Evolutionary conservation across 30 jellyfish, hydroid and myxozoan species (phyloP), one percentile per base, ranked within the genome.

Genomic region (Clytia hemisphaerica): DNA sequence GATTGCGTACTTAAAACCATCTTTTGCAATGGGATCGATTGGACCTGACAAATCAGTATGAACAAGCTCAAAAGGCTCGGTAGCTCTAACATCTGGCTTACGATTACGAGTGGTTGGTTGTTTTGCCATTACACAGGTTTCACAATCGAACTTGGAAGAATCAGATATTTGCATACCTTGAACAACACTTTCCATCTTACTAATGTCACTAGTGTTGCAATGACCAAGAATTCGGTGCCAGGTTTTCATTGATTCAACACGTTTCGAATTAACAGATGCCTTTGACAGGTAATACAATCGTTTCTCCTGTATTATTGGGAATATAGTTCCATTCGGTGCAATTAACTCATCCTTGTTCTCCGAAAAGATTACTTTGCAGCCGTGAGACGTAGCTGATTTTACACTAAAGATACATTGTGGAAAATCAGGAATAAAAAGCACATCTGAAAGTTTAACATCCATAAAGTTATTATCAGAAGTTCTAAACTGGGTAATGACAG

Each of bases 171-270:
- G 30, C 83, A 71, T 71, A 4, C 83, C 83, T 67, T 67, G 80
- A 10, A 65, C 77, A 12, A 73, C 92, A 19, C 32, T n/a, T 72
- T 72, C 84, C 31, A 81, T 51, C 72, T 64, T 72, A 27, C 29
- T 16, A 12, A 81, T 36, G 67, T 60, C 94, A 37, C 30, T 42
- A 35, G 38, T n/a, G 59, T 82, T 82, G 30, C 85, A 51, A 40
- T 80, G 93, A 7, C 90, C 90, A 26, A 58, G 44, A 15, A 72
- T 37, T 61, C 22, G 53, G 73, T 81, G 92, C 90, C 90, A 73
- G 16, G 40, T 42, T 38, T 72, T 54, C 1, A 81, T 30, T 6
- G 28, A 9, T 21, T 50, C 65, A 35, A 28, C 44, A 18, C 79
- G 37, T 51, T 68, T 42, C 27, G 33, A 3, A 37, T 66, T 51